A percentile compares a stretch with the other conserved stretches of the same genome.
Conservation (phyloP, 2,888 invertebrate genomes). For the Flexamia atlantica region DNA sequence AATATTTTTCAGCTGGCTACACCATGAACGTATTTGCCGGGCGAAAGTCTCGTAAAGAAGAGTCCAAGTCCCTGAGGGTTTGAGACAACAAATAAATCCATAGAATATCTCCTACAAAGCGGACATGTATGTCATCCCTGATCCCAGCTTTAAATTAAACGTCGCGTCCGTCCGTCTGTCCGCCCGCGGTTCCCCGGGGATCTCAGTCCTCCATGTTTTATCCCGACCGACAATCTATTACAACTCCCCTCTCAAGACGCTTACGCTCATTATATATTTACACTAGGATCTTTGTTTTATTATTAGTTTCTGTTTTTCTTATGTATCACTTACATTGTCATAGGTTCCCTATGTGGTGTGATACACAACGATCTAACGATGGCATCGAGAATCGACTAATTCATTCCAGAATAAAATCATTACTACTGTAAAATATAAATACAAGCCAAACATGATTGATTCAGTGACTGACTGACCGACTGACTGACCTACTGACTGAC, state of each 20-base stretch:
- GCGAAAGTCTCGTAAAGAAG: slow-evolving; percentile 22
- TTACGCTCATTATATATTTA: slow-evolving; percentile 51
- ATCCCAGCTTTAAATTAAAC: slow-evolving; percentile 64
- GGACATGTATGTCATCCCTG: slow-evolving; percentile 54
- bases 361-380: too few relatives aligned
- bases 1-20: too few relatives aligned
- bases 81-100: slow-evolving; percentile 56
- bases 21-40: slow-evolving; percentile 15
- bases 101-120: slow-evolving; percentile 51
- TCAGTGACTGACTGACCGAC: too few relatives aligned
- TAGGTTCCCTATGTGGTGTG: too few relatives aligned
- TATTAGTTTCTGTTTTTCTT: too few relatives aligned
- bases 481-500: too few relatives aligned
- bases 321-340: too few relatives aligned
- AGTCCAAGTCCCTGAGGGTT: slow-evolving; percentile 7
- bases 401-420: too few relatives aligned
- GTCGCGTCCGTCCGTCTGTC: slow-evolving; percentile 46
- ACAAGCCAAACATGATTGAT: too few relatives aligned
- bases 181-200: slow-evolving; percentile 41
- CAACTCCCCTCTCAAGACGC: slow-evolving; percentile 38
- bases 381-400: too few relatives aligned
- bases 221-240: slow-evolving; percentile 51
- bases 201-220: slow-evolving; percentile 46
- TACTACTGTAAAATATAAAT: too few relatives aligned
- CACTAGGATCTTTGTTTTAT: background rate